Evolutionary conservation across 2,888 invertebrate genomes (phyloP).

Genomic region (Nemoura dubitans): DNA sequence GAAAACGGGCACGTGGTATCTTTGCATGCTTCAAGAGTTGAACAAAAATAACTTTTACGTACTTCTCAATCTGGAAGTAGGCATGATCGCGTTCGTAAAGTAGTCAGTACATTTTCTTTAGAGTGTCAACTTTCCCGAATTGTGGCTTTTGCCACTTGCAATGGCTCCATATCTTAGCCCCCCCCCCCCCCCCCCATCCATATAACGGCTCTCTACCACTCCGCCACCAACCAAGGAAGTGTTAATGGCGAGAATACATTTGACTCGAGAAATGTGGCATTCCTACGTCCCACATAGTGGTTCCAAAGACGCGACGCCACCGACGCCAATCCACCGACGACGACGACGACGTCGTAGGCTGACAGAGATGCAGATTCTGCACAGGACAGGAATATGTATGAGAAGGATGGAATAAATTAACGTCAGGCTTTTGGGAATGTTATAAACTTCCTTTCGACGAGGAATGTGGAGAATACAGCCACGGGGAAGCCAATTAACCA

Average conservation of each 20-base stretch:
- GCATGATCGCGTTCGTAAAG: neutral
- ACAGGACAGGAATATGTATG: slow-evolving; percentile 32
- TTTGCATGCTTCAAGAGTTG: too few relatives aligned
- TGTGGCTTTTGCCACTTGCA: neutral
- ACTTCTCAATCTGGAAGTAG: too few relatives aligned
- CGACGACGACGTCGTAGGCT: neutral
- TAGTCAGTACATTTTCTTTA: neutral
- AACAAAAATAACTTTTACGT: too few relatives aligned
- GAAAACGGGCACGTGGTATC: too few relatives aligned
- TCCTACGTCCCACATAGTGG: slow-evolving; percentile 14
- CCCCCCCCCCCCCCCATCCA: neutral
- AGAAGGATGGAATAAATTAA: slow-evolving; percentile 28
- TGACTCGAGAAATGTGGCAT: slow-evolving; percentile 24
- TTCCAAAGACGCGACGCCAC: neutral
- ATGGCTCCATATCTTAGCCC: neutral
- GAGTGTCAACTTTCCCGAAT: neutral
- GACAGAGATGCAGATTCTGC: slow-evolving; percentile 35
- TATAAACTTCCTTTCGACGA: slow-evolving; percentile 30
- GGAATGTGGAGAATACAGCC: slow-evolving; percentile 13
- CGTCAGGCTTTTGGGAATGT: slow-evolving; percentile 29
- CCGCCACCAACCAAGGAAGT: neutral
- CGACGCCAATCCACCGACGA: neutral
- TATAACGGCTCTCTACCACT: too few relatives aligned
- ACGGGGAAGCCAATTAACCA: slow-evolving; percentile 17
- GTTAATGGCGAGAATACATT: slow-evolving; percentile 23